These are phyloP conservation scores for Pituophis catenifer DNA, from an alignment of 2,113 vertebrate genomes.

Conservation along the genomic window DNA sequence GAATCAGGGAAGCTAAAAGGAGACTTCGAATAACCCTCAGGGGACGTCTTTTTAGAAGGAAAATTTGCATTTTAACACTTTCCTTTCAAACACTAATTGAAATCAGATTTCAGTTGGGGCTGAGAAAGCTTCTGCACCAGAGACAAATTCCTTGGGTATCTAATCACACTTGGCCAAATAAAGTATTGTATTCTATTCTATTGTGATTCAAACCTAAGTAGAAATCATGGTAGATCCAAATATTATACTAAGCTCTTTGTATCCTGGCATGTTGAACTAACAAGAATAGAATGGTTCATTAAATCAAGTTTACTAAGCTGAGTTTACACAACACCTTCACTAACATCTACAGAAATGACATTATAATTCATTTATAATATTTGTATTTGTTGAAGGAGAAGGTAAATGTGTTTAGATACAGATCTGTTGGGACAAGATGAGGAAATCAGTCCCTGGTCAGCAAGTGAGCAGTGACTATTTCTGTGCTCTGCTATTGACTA, in stretches of 20 bases:
- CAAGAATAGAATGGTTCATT: background rate
- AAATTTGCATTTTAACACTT: background rate
- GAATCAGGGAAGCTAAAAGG: background rate
- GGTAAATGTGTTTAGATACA: background rate
- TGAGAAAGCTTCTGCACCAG: background rate
- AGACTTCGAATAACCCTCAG: background rate
- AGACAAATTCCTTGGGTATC: background rate
- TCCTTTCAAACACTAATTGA: background rate
- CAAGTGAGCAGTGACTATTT: background rate
- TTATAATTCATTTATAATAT: background rate
- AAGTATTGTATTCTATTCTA: background rate
- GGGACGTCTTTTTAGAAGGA: background rate
- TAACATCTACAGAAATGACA: background rate
- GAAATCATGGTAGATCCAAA: background rate
- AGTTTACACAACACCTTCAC: background rate
- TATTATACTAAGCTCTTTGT: background rate
- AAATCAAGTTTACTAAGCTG: background rate
- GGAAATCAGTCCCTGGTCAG: background rate
- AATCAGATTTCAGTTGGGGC: background rate
- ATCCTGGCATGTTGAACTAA: background rate
- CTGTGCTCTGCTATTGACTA: background rate
- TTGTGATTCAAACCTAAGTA: background rate
- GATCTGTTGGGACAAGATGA: background rate
- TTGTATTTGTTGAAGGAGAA: background rate
- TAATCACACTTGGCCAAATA: background rate